These are phyloP conservation scores for Lobophora halterata DNA, from an alignment of 2,888 invertebrate genomes.

Conservation along the genomic window DNA sequence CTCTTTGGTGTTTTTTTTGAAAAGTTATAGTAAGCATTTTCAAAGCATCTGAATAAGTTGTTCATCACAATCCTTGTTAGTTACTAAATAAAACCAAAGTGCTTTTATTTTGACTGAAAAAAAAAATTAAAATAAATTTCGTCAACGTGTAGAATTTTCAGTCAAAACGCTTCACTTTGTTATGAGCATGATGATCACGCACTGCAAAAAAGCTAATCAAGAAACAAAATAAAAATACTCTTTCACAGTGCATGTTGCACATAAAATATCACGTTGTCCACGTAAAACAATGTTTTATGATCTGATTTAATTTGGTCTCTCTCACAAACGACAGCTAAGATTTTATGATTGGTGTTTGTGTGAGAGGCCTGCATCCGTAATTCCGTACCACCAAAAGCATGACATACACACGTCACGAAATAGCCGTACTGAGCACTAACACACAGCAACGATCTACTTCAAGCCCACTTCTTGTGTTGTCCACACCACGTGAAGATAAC, in stretches of 20 bases:
- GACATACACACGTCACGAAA: conserved; percentile 56
- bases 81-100: conserved; percentile 1
- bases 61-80: no score
- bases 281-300: conserved; percentile 58
- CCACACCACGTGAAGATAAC: conserved; percentile 26
- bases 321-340: conserved; percentile 46
- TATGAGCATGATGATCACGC: conserved; percentile 64
- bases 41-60: conserved; percentile 17
- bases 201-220: conserved; percentile 26
- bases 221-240: conserved; percentile 36
- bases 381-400: conserved; percentile 77
- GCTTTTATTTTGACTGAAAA: conserved; percentile 39
- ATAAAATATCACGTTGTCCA: conserved; percentile 65
- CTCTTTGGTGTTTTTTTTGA: no score
- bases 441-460: conserved; percentile 33
- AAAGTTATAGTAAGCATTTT: no score
- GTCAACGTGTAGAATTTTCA: conserved; percentile 37
- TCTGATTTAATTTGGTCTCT: conserved; percentile 46
- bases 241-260: conserved; percentile 76
- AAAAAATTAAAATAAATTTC: conserved; percentile 18
- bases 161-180: conserved; percentile 48
- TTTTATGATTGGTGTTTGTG: conserved; percentile 49
- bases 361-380: conserved; percentile 75
- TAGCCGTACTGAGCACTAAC: conserved; percentile 51
- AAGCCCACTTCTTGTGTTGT: conserved; percentile 24